These are phyloP conservation scores for Phrynosoma blainvillii DNA, from an alignment of 2,113 vertebrate species.

Conservation along the genomic window DNA sequence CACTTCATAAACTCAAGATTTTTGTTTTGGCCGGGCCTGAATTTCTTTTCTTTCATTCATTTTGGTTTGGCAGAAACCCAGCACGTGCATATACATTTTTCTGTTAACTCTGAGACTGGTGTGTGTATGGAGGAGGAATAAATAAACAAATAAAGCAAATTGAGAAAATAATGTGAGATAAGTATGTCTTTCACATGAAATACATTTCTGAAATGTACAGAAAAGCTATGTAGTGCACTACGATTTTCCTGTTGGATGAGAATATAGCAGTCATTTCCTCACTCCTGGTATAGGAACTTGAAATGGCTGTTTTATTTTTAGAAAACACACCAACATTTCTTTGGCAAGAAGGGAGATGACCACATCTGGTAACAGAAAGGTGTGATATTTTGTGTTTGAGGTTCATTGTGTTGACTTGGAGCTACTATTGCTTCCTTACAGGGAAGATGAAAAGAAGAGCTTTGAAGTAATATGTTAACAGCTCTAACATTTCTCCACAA, in stretches of 20 bases:
- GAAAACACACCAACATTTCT: conserved; percentile 52
- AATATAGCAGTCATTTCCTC: not conserved
- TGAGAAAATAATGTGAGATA: not conserved
- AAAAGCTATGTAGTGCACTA: not conserved
- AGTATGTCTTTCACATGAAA: not conserved
- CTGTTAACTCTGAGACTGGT: not conserved
- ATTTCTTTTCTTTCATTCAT: conserved; percentile 6
- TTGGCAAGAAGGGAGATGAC: conserved; percentile 27
- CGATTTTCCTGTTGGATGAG: not conserved
- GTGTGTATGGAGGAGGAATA: not conserved
- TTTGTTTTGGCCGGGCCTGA: not conserved
- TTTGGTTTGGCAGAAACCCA: conserved; percentile 10
- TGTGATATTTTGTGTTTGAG: not conserved
- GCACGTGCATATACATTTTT: not conserved
- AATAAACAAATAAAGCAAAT: not conserved
- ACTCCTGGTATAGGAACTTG: conserved; percentile 48
- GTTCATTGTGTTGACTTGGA: not conserved
- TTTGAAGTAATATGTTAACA: no score
- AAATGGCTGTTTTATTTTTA: conserved; percentile 62
- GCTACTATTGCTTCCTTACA: no score
- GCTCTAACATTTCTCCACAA: no score
- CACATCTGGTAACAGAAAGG: not conserved
- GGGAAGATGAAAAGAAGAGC: not conserved
- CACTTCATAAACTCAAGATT: not conserved
- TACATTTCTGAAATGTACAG: not conserved